Percentiles rank a stretch among this genome's conserved stretches.
These are phyloP conservation scores for Apeira syringaria DNA, from an alignment of 2,888 invertebrate species.

Conservation along the genomic window DNA sequence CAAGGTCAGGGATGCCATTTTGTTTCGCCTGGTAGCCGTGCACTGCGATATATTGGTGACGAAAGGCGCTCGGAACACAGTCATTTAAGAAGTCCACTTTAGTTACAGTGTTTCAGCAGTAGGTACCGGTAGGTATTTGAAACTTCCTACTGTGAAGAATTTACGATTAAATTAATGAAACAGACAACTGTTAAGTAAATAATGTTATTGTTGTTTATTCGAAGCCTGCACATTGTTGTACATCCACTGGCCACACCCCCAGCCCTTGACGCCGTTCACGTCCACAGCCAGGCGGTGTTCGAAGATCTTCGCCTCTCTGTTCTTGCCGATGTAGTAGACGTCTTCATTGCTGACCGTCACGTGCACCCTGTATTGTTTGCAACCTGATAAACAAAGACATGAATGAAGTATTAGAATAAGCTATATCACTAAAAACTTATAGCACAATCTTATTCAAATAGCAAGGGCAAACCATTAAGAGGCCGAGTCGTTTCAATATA, in stretches of 20 bases:
- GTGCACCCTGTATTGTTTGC: constrained; percentile 72
- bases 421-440: not conserved
- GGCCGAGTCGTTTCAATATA: too few relatives aligned
- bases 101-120: too few relatives aligned
- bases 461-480: too few relatives aligned
- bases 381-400: constrained; percentile 56
- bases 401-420: not conserved
- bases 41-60: too few relatives aligned
- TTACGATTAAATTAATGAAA: too few relatives aligned
- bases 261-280: constrained; percentile 85
- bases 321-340: constrained; percentile 83
- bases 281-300: constrained; percentile 83
- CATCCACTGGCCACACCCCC: constrained; percentile 87
- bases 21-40: too few relatives aligned
- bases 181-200: not conserved
- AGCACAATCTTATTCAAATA: not conserved
- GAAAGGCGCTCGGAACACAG: too few relatives aligned
- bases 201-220: not conserved
- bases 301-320: constrained; percentile 82
- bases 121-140: too few relatives aligned
- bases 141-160: too few relatives aligned
- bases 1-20: too few relatives aligned
- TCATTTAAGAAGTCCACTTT: too few relatives aligned
- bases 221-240: constrained; percentile 74
- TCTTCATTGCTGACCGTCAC: constrained; percentile 80